These are phyloP conservation scores for Andricus curvator DNA, from an alignment of 2,888 invertebrate genomes.

Conservation along the genomic window DNA sequence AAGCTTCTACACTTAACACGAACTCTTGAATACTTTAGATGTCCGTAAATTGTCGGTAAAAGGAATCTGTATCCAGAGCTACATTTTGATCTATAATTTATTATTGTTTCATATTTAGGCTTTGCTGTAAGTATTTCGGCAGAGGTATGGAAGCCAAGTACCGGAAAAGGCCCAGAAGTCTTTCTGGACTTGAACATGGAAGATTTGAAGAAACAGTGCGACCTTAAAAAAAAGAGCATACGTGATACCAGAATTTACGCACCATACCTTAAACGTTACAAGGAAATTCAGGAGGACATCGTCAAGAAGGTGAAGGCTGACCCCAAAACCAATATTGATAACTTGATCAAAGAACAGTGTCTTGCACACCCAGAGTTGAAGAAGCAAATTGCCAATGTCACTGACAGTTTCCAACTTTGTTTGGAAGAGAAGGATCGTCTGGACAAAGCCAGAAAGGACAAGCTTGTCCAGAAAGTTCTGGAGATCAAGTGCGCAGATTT, in stretches of 20 bases:
- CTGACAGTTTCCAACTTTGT: slow-evolving; percentile 1
- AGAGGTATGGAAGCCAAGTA: slow-evolving; percentile 15
- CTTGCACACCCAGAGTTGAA: slow-evolving; percentile 5
- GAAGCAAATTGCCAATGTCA: slow-evolving; percentile 19
- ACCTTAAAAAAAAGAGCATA: neutral
- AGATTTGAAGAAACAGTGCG: slow-evolving; percentile 16
- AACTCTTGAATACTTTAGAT: neutral
- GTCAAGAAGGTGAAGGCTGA: slow-evolving; percentile 23
- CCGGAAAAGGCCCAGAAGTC: neutral
- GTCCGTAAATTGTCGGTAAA: neutral
- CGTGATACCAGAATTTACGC: slow-evolving; percentile 12
- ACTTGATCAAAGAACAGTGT: slow-evolving; percentile 17
- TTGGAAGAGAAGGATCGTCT: slow-evolving; percentile 18
- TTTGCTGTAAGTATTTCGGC: slow-evolving; percentile 25
- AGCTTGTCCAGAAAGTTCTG: slow-evolving; percentile 1
- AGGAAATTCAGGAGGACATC: slow-evolving; percentile 20
- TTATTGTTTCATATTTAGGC: neutral
- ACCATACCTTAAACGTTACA: slow-evolving; percentile 27
- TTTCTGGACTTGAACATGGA: neutral
- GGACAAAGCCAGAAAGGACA: slow-evolving; percentile 15
- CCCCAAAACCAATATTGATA: slow-evolving; percentile 16
- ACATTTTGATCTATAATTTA: neutral
- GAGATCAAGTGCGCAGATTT: slow-evolving; percentile 7
- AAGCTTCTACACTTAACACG: neutral
- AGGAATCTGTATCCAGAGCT: neutral